phyloP scores from a whole-genome alignment of 2,113 vertebrate genomes.

The Smithornis capensis region DNA sequence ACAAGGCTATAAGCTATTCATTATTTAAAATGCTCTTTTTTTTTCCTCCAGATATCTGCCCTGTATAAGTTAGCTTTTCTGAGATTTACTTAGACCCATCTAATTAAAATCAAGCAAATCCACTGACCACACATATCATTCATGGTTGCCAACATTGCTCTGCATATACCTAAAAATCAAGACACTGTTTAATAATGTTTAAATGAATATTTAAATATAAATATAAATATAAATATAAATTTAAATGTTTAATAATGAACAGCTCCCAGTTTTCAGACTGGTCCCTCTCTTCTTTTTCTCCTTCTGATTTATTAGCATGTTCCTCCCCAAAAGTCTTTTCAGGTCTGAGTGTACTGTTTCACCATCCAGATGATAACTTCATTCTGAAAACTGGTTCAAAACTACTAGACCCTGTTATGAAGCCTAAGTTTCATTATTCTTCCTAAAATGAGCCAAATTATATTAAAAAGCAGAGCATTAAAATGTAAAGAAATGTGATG shows the following conservation, averaged over 20 bases:
- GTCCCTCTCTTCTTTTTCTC: background rate
- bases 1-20: background rate
- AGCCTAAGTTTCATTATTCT: background rate
- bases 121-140: background rate
- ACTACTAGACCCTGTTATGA: rapidly evolving
- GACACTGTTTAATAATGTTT: no score
- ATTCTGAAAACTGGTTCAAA: background rate
- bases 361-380: background rate
- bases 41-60: background rate
- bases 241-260: background rate
- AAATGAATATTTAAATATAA: no score
- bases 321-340: background rate
- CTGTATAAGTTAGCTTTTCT: background rate
- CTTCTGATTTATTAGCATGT: background rate
- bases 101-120: background rate
- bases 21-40: background rate
- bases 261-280: background rate
- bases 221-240: no score
- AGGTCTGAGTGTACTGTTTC: background rate
- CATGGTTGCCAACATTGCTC: background rate
- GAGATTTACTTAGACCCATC: background rate
- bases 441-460: background rate
- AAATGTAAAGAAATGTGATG: background rate
- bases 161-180: background rate
- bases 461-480: background rate